These are phyloP conservation scores for Adineta ricciae DNA, from an alignment of 2,888 invertebrate genomes.

Conservation along the genomic window DNA sequence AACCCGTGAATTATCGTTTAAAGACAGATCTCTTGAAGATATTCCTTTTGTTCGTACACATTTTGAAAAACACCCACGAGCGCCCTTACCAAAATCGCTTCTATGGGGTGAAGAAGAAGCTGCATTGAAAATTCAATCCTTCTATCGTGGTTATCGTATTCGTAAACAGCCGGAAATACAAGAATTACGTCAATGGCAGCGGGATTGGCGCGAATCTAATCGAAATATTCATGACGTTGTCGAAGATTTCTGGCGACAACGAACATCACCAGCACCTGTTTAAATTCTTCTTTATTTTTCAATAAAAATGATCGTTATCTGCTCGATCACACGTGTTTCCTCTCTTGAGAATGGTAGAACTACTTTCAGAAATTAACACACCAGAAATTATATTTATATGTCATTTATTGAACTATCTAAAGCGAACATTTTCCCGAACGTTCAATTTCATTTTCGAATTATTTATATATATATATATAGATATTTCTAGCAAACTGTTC, in stretches of 20 bases:
- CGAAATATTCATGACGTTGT: constrained; percentile 42
- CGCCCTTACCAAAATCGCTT: constrained; percentile 47
- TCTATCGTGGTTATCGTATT: constrained; percentile 47
- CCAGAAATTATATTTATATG: too few species aligned
- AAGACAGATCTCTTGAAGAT: not conserved
- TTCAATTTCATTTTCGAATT: not conserved
- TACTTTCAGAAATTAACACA: too few species aligned
- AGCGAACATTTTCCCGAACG: not conserved
- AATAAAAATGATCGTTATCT: not conserved
- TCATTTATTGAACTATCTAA: not conserved
- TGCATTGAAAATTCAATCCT: constrained; percentile 45
- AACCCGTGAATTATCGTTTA: not conserved
- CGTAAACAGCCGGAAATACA: constrained; percentile 44
- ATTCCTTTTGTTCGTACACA: constrained; percentile 32
- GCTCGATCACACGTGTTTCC: too few species aligned
- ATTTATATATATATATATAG: too few species aligned
- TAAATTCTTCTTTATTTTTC: not conserved
- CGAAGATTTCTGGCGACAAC: constrained; percentile 44
- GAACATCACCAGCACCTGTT: not conserved
- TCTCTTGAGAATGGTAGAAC: too few species aligned
- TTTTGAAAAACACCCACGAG: constrained; percentile 39
- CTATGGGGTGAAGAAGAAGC: constrained; percentile 50
- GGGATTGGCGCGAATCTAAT: constrained; percentile 47
- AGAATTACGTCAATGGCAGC: constrained; percentile 48
- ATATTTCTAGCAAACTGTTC: not conserved